Percentiles rank a stretch among this genome's conserved stretches.
phyloP scores from a whole-genome alignment of 92 coral and sea anemone genomes.

The Heteractis magnifica region DNA sequence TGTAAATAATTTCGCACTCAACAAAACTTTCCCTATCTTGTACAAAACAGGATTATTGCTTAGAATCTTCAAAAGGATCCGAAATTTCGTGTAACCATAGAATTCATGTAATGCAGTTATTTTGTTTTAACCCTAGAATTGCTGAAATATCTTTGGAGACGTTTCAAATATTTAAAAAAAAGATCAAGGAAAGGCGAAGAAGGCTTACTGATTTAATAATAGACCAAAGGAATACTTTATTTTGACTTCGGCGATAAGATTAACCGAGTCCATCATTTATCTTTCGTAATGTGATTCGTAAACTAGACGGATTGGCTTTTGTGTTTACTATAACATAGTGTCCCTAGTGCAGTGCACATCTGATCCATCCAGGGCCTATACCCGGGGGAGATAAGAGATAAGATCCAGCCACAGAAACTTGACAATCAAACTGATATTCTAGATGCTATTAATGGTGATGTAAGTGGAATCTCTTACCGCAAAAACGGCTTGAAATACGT shows the following conservation, averaged over 20 bases:
- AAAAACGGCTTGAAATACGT: not conserved
- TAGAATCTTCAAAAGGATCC: not conserved
- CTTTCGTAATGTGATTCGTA: conserved; percentile 1
- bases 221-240: no score
- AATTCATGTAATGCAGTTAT: no score
- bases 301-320: not conserved
- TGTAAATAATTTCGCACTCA: not conserved
- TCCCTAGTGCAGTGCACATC: not conserved
- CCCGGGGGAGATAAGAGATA: not conserved
- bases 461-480: not conserved
- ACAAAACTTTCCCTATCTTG: not conserved
- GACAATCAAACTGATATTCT: not conserved
- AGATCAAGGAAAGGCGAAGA: no score
- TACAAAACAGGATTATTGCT: no score
- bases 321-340: not conserved
- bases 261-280: not conserved
- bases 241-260: not conserved
- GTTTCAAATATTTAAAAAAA: not conserved
- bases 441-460: not conserved
- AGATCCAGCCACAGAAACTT: not conserved
- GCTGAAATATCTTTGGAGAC: not conserved
- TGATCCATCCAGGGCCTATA: not conserved
- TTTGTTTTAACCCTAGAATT: not conserved
- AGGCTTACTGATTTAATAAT: no score
- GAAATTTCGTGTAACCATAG: no score